phyloP scores from a whole-genome alignment of 2,888 invertebrate genomes.

The Actias luna region DNA sequence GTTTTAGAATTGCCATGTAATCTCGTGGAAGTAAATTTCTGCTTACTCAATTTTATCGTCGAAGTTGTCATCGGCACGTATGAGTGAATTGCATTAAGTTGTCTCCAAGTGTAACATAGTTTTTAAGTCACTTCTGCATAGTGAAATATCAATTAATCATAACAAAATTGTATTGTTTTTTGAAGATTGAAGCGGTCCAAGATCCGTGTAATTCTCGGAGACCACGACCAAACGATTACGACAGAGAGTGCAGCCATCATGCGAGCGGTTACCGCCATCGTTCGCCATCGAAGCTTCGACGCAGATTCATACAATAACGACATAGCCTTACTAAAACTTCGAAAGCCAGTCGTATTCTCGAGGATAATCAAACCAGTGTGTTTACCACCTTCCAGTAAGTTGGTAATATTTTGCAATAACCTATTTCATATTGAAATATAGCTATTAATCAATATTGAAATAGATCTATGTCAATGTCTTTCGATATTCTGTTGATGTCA shows the following conservation, averaged over 20 bases:
- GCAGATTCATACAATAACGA: conserved; percentile 93
- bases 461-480: too few relatives aligned
- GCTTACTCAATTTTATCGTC: not conserved
- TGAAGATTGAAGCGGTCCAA: conserved; percentile 88
- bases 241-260: conserved; percentile 90
- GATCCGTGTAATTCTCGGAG: conserved; percentile 91
- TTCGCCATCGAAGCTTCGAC: conserved; percentile 91
- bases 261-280: conserved; percentile 89
- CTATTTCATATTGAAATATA: too few relatives aligned
- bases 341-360: conserved; percentile 89
- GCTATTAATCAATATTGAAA: too few relatives aligned
- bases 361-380: conserved; percentile 90
- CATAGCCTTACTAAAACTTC: conserved; percentile 88
- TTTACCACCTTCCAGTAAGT: conserved; percentile 86
- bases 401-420: not conserved
- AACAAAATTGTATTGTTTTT: conserved; percentile 17
- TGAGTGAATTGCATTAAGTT: not conserved
- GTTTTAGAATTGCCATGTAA: too few relatives aligned
- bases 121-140: not conserved
- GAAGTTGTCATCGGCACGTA: not conserved
- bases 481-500: too few relatives aligned
- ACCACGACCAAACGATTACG: conserved; percentile 91
- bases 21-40: not conserved
- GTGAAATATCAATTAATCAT: not conserved
- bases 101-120: not conserved